Evolutionary conservation across 1,140 invertebrate species (phyloP).

Genomic region (Papilio xuthus): DNA sequence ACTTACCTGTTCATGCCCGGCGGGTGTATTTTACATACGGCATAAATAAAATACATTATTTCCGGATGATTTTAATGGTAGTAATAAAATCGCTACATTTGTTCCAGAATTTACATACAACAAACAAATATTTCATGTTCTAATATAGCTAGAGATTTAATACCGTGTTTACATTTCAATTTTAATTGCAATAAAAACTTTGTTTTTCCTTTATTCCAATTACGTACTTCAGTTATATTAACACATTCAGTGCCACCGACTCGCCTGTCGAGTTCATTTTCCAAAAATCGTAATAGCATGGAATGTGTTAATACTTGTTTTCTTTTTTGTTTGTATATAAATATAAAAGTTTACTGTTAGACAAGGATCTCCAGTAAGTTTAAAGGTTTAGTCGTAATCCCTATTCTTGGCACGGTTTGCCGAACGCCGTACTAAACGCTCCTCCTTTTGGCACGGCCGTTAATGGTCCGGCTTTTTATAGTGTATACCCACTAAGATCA

Average conservation of each 20-base stretch:
- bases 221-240: too few relatives aligned
- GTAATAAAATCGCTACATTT: background rate
- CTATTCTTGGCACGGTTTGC: constrained; percentile 24
- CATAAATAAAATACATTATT: constrained; percentile 1
- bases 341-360: constrained; percentile 13
- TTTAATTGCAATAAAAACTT: background rate
- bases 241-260: background rate
- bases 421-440: constrained; percentile 21
- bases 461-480: constrained; percentile 20
- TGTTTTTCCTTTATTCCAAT: too few relatives aligned
- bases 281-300: background rate
- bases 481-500: constrained; percentile 15
- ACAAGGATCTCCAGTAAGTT: constrained; percentile 9
- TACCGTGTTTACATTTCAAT: background rate
- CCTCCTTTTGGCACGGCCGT: constrained; percentile 26
- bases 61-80: constrained; percentile 1
- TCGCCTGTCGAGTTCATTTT: background rate
- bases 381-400: constrained; percentile 21
- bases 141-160: background rate
- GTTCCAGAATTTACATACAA: background rate
- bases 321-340: constrained; percentile 12
- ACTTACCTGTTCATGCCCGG: background rate
- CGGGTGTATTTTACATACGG: background rate
- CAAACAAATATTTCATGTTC: background rate
- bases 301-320: background rate